These are phyloP conservation scores for Propsilocerus akamusi DNA, from an alignment of 1,140 invertebrate species.

Conservation along the genomic window DNA sequence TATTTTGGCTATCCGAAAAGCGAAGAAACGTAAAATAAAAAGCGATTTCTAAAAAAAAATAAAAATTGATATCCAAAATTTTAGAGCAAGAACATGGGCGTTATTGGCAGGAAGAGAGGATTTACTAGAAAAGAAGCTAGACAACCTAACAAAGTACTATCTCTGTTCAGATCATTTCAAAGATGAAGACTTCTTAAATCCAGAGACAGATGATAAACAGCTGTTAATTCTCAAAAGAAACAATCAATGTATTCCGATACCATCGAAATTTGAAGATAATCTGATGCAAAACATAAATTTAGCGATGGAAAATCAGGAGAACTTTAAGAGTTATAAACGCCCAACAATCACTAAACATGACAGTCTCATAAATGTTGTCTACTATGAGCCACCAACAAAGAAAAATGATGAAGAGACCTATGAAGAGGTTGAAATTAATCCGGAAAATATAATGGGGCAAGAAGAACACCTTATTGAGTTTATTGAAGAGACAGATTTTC, in stretches of 20 bases:
- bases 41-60: not conserved
- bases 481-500: not conserved
- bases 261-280: not conserved
- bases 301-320: not conserved
- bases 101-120: not conserved
- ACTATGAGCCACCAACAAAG: not conserved
- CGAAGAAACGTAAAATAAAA: not conserved
- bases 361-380: not conserved
- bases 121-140: not conserved
- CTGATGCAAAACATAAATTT: not conserved
- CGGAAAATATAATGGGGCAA: not conserved
- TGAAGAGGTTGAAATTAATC: not conserved
- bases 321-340: not conserved
- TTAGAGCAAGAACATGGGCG: not conserved
- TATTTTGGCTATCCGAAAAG: not conserved
- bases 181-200: not conserved
- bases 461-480: not conserved
- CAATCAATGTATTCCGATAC: not conserved
- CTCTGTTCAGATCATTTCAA: not conserved
- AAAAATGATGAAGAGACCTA: not conserved
- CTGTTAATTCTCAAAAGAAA: not conserved
- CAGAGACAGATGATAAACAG: not conserved
- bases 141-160: not conserved
- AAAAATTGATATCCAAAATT: not conserved
- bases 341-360: no score